Evolutionary conservation across 2,797 vertebrate species (phyloP).

Genomic region (Pteropus rufus): DNA sequence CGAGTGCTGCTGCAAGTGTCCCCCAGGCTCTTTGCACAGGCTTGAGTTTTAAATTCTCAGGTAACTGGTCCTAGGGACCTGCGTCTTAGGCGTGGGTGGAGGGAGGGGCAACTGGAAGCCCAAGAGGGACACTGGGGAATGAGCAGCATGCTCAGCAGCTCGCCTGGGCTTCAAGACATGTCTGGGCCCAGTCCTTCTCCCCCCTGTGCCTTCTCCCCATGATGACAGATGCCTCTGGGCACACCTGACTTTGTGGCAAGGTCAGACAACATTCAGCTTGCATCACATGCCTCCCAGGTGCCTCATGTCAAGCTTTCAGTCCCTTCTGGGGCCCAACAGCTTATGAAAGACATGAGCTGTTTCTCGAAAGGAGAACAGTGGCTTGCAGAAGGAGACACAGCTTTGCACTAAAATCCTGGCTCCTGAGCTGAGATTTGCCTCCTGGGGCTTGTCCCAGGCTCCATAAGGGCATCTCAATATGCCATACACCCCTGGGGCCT

Average conservation of each 20-base stretch:
- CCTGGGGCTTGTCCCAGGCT: neutral
- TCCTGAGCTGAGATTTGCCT: neutral
- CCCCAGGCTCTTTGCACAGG: neutral
- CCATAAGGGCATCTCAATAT: neutral
- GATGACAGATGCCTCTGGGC: neutral
- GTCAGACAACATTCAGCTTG: neutral
- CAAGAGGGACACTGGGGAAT: neutral
- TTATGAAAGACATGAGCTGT: neutral
- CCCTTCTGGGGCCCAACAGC: neutral
- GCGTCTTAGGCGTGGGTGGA: neutral
- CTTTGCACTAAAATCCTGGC: neutral
- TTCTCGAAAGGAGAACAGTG: neutral
- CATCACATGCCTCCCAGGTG: neutral
- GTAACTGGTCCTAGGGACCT: neutral
- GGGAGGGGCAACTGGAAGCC: neutral
- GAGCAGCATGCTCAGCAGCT: neutral
- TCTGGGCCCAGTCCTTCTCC: neutral
- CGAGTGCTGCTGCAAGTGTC: fast-evolving
- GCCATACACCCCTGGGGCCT: neutral
- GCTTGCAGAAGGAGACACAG: neutral
- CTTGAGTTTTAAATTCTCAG: neutral
- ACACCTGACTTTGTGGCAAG: slow-evolving; percentile 59
- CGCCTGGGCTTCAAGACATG: neutral
- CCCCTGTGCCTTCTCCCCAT: neutral
- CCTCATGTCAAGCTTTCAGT: neutral